Conservation (phyloP, 2,888 invertebrate genomes). For the Cheilosia impressa region DNA sequence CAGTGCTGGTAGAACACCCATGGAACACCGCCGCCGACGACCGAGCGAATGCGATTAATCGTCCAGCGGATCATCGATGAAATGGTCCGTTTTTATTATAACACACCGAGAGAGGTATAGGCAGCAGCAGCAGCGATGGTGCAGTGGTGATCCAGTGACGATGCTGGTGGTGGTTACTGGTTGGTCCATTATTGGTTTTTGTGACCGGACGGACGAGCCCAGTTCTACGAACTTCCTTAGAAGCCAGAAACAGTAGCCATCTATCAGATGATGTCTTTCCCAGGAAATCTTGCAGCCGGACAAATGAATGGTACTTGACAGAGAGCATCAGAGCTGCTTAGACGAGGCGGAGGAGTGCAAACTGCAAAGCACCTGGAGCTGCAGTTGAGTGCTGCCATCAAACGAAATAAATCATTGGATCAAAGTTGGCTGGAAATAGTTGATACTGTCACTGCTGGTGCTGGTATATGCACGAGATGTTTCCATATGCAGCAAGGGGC, state of each 20-base stretch:
- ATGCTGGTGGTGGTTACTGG: conserved; percentile 10
- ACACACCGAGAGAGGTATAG: conserved; percentile 20
- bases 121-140: not conserved
- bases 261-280: conserved; percentile 76
- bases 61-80: conserved; percentile 71
- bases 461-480: conserved; percentile 41
- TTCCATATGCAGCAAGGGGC: conserved; percentile 29
- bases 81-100: conserved; percentile 69
- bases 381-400: conserved; percentile 54
- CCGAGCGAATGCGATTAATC: conserved; percentile 71
- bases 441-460: conserved; percentile 70
- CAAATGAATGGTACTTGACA: conserved; percentile 67
- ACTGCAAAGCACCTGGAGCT: conserved; percentile 46
- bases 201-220: conserved; percentile 38
- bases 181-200: conserved; percentile 64
- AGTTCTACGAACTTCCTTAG: conserved; percentile 74
- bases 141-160: too few species aligned
- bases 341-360: conserved; percentile 39
- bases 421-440: conserved; percentile 74
- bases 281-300: conserved; percentile 74
- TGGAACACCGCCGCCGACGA: conserved; percentile 30
- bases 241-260: conserved; percentile 71
- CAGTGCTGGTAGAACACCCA: conserved; percentile 68
- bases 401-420: conserved; percentile 75
- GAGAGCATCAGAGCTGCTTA: conserved; percentile 29